These are phyloP conservation scores for Phenganax subtilis DNA, from an alignment of 92 coral and sea anemone genomes.

Conservation along the genomic window DNA sequence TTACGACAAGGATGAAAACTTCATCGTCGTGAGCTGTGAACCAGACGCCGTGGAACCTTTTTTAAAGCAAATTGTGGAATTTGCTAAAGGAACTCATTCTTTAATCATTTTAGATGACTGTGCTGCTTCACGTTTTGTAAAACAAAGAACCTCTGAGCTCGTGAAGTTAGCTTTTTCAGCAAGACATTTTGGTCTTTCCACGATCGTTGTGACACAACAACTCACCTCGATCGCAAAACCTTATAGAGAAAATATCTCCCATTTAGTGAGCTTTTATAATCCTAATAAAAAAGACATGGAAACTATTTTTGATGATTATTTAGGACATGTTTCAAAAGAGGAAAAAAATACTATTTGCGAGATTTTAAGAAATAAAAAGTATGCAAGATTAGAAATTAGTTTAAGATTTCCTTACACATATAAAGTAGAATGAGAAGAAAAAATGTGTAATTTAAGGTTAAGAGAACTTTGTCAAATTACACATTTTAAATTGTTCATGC, in stretches of 20 bases:
- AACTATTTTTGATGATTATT: constrained; percentile 34
- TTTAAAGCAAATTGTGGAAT: neutral
- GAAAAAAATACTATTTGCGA: no score
- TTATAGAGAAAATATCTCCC: constrained; percentile 30
- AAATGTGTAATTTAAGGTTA: no score
- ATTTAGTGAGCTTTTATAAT: constrained; percentile 36
- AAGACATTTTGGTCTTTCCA: constrained; percentile 22
- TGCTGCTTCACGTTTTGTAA: constrained; percentile 1
- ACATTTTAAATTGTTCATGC: no score
- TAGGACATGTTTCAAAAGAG: neutral
- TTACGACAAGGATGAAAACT: neutral
- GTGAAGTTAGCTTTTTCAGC: constrained; percentile 34
- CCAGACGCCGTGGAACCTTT: neutral
- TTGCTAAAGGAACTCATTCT: neutral
- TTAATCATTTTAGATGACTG: constrained; percentile 25
- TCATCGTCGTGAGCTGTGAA: neutral
- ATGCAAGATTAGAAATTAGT: no score
- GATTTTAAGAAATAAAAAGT: no score
- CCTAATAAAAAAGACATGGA: constrained; percentile 35
- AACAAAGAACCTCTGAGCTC: constrained; percentile 22
- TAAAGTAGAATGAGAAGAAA: no score
- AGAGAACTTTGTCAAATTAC: no score
- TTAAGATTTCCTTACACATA: no score
- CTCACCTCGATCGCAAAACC: constrained; percentile 35
- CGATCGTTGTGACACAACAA: constrained; percentile 38